A percentile compares a stretch with the other conserved stretches of the same genome.
These are phyloP conservation scores for Laterallus jamaicensis DNA, from an alignment of 2,113 vertebrate species.

Conservation along the genomic window DNA sequence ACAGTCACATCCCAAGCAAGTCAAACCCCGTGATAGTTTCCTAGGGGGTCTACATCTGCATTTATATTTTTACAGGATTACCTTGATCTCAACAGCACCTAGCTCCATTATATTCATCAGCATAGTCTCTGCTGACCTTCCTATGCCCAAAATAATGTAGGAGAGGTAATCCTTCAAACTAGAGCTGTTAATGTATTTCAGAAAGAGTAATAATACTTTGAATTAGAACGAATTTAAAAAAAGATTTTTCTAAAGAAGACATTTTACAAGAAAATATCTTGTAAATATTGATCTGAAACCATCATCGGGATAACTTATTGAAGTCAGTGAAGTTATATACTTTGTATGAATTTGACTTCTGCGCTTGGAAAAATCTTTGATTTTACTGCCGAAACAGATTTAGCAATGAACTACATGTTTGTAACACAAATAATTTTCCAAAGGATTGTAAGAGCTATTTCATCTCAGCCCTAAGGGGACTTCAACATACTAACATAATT, in stretches of 20 bases:
- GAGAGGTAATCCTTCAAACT: not conserved
- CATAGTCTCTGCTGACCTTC: not conserved
- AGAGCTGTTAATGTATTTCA: not conserved
- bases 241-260: not conserved
- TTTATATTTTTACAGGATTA: not conserved
- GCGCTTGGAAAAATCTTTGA: not conserved
- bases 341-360: not conserved
- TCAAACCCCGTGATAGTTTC: not conserved
- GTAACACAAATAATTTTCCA: not conserved
- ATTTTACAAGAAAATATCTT: not conserved
- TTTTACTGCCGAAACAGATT: not conserved
- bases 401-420: not conserved
- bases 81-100: not conserved
- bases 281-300: not conserved
- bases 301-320: not conserved
- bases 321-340: not conserved
- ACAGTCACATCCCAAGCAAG: not conserved
- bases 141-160: not conserved
- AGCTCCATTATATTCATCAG: not conserved
- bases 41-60: not conserved
- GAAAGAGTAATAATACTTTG: not conserved
- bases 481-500: slow-evolving; percentile 25
- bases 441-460: not conserved
- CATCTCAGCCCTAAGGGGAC: not conserved
- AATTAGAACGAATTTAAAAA: not conserved